A percentile compares a stretch with the other conserved stretches of the same genome.
Conservation (phyloP, 2,888 invertebrate species). For the Agelastica alni region DNA sequence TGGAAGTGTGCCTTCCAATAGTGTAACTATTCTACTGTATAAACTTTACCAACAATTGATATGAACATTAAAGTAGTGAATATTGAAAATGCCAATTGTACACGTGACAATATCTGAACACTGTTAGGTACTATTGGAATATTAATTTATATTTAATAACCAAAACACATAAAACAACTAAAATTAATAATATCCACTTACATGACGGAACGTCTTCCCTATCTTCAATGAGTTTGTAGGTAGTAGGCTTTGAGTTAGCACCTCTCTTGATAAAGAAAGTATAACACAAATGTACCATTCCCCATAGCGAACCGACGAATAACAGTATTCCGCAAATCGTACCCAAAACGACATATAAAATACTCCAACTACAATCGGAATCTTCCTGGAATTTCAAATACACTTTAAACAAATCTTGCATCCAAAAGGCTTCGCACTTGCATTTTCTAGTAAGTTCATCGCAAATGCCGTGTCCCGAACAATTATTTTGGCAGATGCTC, state of each 20-base stretch:
- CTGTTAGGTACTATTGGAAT: too few relatives aligned
- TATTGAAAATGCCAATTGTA: too few relatives aligned
- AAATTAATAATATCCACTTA: too few relatives aligned
- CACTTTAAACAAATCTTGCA: conserved; percentile 65
- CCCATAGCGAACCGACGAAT: conserved; percentile 66
- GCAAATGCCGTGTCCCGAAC: conserved; percentile 90
- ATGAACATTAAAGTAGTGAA: too few relatives aligned
- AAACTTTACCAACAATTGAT: too few relatives aligned
- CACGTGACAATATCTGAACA: too few relatives aligned
- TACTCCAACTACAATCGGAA: conserved; percentile 84
- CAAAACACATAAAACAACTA: too few relatives aligned
- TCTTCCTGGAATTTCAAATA: conserved; percentile 50
- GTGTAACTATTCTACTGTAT: too few relatives aligned
- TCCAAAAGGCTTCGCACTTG: conserved; percentile 95
- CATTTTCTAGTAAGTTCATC: conserved; percentile 82
- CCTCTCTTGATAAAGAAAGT: conserved; percentile 59
- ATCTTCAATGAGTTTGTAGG: conserved; percentile 73
- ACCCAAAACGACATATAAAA: conserved; percentile 86
- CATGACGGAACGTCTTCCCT: conserved; percentile 69
- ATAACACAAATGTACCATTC: conserved; percentile 66
- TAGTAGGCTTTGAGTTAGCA: conserved; percentile 63
- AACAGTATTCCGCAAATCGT: conserved; percentile 63
- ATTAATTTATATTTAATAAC: too few relatives aligned
- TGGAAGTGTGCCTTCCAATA: too few relatives aligned
- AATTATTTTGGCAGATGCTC: conserved; percentile 87